phyloP scores from a whole-genome alignment of 2,113 vertebrate genomes.

The Tetraodon nigroviridis region DNA sequence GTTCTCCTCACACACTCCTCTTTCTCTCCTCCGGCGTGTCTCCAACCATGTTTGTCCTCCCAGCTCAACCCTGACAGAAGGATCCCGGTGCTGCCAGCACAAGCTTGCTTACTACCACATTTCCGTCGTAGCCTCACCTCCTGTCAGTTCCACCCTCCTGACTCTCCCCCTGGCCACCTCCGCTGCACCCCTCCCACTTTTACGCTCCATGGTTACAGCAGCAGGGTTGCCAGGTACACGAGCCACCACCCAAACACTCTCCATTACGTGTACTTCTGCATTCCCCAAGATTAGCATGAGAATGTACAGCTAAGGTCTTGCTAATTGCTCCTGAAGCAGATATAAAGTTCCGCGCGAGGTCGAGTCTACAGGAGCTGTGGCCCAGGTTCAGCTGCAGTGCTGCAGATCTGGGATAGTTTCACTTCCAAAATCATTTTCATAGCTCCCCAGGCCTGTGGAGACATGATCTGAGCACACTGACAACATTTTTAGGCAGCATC shows the following conservation, averaged over 20 bases:
- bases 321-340: neutral
- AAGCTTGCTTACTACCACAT: slow-evolving; percentile 65
- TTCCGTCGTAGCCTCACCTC: slow-evolving; percentile 54
- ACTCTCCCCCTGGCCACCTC: slow-evolving; percentile 53
- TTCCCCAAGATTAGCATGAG: slow-evolving; percentile 45
- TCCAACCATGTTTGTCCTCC: slow-evolving; percentile 48
- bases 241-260: slow-evolving; percentile 46
- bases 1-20: slow-evolving; percentile 38
- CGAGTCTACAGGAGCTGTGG: slow-evolving; percentile 20
- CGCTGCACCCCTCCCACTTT: slow-evolving; percentile 52
- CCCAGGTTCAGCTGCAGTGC: slow-evolving; percentile 23
- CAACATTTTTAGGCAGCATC: too few species aligned
- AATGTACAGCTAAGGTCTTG: too few species aligned
- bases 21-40: slow-evolving; percentile 27
- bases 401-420: slow-evolving; percentile 15
- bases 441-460: slow-evolving; percentile 26
- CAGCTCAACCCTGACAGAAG: slow-evolving; percentile 30
- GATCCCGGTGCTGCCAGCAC: slow-evolving; percentile 50
- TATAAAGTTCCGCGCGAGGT: slow-evolving; percentile 3
- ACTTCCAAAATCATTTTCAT: slow-evolving; percentile 2
- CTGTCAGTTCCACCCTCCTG: slow-evolving; percentile 57
- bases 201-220: slow-evolving; percentile 55
- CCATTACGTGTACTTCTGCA: slow-evolving; percentile 63
- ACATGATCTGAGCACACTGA: slow-evolving; percentile 20
- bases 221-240: slow-evolving; percentile 42